phyloP scores from a whole-genome alignment of 2,888 invertebrate species.

The Acleris cristana region DNA sequence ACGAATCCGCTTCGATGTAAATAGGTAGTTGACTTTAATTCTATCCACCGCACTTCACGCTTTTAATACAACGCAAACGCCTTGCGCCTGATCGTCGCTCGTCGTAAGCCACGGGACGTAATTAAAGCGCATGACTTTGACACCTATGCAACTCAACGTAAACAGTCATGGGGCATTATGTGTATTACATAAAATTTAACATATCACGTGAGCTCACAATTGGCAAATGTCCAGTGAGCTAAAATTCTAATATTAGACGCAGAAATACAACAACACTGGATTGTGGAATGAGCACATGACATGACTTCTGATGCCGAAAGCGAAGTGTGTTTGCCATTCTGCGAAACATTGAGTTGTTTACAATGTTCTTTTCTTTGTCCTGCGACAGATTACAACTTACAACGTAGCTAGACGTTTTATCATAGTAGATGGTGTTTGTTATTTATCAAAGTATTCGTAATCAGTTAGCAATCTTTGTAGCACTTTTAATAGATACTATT shows the following conservation, averaged over 20 bases:
- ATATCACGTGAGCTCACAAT: slow-evolving; percentile 63
- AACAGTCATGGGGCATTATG: slow-evolving; percentile 32
- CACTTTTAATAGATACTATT: background rate
- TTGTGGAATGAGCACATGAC: slow-evolving; percentile 78
- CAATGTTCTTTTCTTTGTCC: slow-evolving; percentile 32
- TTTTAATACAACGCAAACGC: slow-evolving; percentile 8
- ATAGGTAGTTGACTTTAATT: too few relatives aligned
- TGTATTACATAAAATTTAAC: slow-evolving; percentile 49
- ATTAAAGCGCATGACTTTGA: slow-evolving; percentile 18
- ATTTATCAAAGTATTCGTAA: slow-evolving; percentile 18
- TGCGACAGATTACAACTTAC: slow-evolving; percentile 15
- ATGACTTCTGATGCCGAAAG: slow-evolving; percentile 67
- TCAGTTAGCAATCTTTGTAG: slow-evolving; percentile 7
- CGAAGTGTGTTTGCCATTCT: slow-evolving; percentile 15
- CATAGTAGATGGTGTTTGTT: slow-evolving; percentile 4
- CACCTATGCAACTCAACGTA: slow-evolving; percentile 14
- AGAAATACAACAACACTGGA: slow-evolving; percentile 68
- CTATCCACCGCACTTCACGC: too few relatives aligned
- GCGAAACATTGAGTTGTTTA: slow-evolving; percentile 15
- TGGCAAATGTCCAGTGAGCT: slow-evolving; percentile 76
- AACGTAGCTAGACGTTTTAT: slow-evolving; percentile 16
- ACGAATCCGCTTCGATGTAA: too few relatives aligned
- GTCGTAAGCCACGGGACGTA: slow-evolving; percentile 19
- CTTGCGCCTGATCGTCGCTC: slow-evolving; percentile 2
- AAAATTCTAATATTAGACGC: slow-evolving; percentile 79